Percentiles rank a stretch among this genome's conserved stretches.
Conservation (phyloP, 1,140 invertebrate species). For the Aplysia californica region DNA sequence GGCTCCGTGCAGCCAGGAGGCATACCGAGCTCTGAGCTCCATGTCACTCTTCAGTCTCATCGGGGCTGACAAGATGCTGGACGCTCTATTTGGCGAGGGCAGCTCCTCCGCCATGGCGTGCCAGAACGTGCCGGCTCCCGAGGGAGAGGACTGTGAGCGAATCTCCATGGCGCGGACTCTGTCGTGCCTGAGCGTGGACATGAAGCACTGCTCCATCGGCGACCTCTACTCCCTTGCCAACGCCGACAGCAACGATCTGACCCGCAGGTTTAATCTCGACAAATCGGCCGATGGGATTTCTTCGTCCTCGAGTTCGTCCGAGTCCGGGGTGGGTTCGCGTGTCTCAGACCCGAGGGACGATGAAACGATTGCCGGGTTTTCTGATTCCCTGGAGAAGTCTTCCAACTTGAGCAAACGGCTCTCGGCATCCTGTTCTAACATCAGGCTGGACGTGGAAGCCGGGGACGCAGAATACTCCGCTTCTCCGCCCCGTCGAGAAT, state of each 20-base stretch:
- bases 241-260: conserved; percentile 3
- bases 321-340: background rate
- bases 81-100: background rate
- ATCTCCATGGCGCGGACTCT: conserved; percentile 20
- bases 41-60: background rate
- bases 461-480: background rate
- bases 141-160: background rate
- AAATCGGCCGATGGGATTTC: background rate
- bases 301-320: background rate
- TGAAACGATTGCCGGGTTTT: background rate
- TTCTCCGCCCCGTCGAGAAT: background rate
- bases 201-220: background rate
- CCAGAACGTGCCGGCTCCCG: background rate
- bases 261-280: background rate
- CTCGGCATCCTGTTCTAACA: background rate
- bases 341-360: background rate
- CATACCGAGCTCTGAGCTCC: background rate
- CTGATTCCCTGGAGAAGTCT: background rate
- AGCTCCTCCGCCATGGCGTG: background rate
- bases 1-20: background rate
- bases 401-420: background rate
- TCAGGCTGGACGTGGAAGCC: too few species aligned
- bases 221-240: conserved; percentile 23
- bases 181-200: conserved; percentile 12
- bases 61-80: conserved; percentile 13